A percentile compares a stretch with the other conserved stretches of the same genome.
These are phyloP conservation scores for Diadophis punctatus DNA, from an alignment of 2,113 vertebrate genomes.

Conservation along the genomic window DNA sequence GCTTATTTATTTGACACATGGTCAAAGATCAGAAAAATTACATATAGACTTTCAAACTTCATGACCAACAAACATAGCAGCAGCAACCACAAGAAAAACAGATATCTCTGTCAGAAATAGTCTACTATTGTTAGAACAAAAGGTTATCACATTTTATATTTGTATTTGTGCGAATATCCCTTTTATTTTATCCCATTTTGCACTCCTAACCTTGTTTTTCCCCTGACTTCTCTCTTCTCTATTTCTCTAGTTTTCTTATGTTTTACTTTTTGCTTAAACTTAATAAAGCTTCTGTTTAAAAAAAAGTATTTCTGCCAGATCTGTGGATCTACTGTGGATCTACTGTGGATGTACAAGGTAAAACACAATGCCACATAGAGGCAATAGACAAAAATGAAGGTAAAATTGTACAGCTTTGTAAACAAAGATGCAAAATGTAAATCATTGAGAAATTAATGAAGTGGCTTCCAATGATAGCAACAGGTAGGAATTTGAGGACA, in stretches of 20 bases:
- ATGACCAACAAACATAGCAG: background rate
- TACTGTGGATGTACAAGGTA: background rate
- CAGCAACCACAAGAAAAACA: background rate
- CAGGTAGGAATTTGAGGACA: background rate
- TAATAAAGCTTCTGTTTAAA: background rate
- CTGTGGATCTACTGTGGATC: background rate
- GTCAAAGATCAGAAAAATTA: background rate
- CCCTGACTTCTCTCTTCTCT: background rate
- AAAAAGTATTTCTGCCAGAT: background rate
- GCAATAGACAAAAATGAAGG: background rate
- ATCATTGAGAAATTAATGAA: background rate
- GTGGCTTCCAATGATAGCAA: background rate
- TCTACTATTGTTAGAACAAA: background rate
- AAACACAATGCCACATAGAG: background rate
- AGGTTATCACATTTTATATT: background rate
- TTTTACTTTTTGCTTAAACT: background rate
- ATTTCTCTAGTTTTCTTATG: background rate
- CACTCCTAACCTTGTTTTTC: background rate
- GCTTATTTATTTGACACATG: background rate
- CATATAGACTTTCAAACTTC: background rate
- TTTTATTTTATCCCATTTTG: background rate
- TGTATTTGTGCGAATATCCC: background rate
- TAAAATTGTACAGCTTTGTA: background rate
- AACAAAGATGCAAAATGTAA: background rate
- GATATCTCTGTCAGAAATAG: background rate